These are phyloP conservation scores for Frankliniella fusca DNA, from an alignment of 2,888 invertebrate genomes.

Conservation along the genomic window DNA sequence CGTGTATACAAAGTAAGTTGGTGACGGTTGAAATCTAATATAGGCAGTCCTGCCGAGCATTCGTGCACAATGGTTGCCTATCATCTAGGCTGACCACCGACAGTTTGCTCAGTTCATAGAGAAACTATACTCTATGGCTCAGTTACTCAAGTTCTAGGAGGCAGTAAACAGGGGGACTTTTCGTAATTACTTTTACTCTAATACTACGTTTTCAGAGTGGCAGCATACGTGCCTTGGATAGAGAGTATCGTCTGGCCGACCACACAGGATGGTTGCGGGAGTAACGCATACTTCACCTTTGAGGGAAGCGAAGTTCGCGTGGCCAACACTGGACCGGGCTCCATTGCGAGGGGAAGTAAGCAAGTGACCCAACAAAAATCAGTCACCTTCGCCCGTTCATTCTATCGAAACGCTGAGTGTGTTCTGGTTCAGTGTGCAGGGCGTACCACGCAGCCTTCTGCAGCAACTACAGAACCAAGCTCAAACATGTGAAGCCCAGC, in stretches of 20 bases:
- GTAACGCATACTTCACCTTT: not conserved
- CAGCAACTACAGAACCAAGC: not conserved
- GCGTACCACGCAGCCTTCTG: not conserved
- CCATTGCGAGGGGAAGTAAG: not conserved
- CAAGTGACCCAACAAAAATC: not conserved
- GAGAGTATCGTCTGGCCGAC: not conserved
- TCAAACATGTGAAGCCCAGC: not conserved
- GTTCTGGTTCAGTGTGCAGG: not conserved
- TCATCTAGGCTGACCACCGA: no score
- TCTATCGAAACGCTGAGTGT: no score
- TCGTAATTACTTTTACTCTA: no score
- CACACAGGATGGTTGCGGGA: not conserved
- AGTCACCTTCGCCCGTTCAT: no score
- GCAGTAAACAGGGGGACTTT: no score
- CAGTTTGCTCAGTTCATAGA: no score
- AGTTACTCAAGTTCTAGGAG: no score
- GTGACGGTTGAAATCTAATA: no score
- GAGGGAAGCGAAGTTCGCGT: not conserved
- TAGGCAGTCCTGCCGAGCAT: no score
- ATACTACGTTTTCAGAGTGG: not conserved
- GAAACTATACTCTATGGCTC: no score
- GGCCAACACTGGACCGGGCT: not conserved
- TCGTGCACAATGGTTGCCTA: no score
- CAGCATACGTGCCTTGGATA: not conserved
- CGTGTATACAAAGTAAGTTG: no score